Evolutionary conservation across 1,140 invertebrate genomes (phyloP), one percentile per base, ranked within the genome.

Genomic region (Zaprionus kolodkinae): DNA sequence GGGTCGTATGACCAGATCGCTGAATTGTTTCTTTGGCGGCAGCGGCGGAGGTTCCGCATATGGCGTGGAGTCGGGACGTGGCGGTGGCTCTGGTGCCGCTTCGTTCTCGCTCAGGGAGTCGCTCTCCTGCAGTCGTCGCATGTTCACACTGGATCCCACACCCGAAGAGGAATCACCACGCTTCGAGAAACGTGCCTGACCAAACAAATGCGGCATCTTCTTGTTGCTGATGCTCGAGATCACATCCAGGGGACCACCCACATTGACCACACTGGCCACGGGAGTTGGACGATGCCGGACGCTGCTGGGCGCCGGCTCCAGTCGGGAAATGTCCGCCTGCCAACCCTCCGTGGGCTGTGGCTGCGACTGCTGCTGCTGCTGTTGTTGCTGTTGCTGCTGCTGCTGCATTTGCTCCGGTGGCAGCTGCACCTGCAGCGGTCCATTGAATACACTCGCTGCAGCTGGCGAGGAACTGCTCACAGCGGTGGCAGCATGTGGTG

Each of bases 11-110:
- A 92, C 79, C 69, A 92, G 77, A 27, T 92, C 92, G 33, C 85
- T 92, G 55, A 92, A 92, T 70, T 96, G 94, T 84, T 97, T 97
- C 92, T 97, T 97, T 0, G 97, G 97, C 3, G 97, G 97, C 65
- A 97, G 93, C 1, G 97, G 97, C 10, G 97, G 97, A 1, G 97
- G 97, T 75, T 97, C 92, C 90, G 93, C 92, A 88, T 94, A 88
- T 70, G 85, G 87, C 71, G 93, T 91, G 64, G 92, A 90, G 63
- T 93, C 94, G 1, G 95, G 95, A 59, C 96, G 92, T 2, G 96
- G 96, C 12, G 96, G 96, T 25, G 95, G 95, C 92, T 96, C 95
- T 0, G 96, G 96, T 17, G 95, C 95, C 78, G 93, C 48, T 63
- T 93, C 92, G 10, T 93, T 78, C 93, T 94, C 88, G 93, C 92